Base-by-base conservation (phyloP, 2,888 invertebrate genomes). In the Heliconius hortense region DNA sequence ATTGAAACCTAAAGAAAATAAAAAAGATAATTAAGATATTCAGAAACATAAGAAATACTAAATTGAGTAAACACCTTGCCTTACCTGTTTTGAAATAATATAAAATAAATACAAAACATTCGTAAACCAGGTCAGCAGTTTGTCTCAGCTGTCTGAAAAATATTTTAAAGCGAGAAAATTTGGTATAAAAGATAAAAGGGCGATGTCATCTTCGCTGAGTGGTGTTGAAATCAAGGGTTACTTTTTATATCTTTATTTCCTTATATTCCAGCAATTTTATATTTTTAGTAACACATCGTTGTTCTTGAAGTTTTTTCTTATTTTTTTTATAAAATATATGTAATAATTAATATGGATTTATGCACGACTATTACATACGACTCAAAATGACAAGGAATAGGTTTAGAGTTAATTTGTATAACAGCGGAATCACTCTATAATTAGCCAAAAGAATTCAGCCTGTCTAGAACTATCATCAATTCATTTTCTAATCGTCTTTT, bases 81-180 rank as follows among this genome's bases (percentile, higher is more conserved):
- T 63, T 21, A 64, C 35, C 35, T 64, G 35, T n/a, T 21, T n/a
- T 0, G n/a, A 35, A 64, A 64, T 64, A 13, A 63, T 31, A 7
- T 2, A 35, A n/a, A 63, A 73, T 64, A 43, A 28, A 48, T 43
- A 69, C 28, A 70, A 59, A 63, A 70, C 18, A 69, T n/a, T 68
- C 48, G 68, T 64, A 73, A 76, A 76, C 59, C 73, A 53, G 77
- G 77, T 77, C 75, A 75, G 35, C 73, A 60, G 56, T 75, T 74
- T 70, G 70, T 67, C 66, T 59, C 60, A 70, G 59, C 68, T 67
- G 48, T 43, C 64, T 39, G 64, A 64, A 75, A 77, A 77, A 70
- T 62, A 75, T 75, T 75, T 73, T 60, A 71, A 73, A 73, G 75
- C 71, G 73, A 67, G 67, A 75, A 73, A 67, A 73, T 71, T 72